Percentiles rank a stretch among this genome's conserved stretches.
phyloP scores from a whole-genome alignment of 2,888 invertebrate species.

The Acleris laterana region DNA sequence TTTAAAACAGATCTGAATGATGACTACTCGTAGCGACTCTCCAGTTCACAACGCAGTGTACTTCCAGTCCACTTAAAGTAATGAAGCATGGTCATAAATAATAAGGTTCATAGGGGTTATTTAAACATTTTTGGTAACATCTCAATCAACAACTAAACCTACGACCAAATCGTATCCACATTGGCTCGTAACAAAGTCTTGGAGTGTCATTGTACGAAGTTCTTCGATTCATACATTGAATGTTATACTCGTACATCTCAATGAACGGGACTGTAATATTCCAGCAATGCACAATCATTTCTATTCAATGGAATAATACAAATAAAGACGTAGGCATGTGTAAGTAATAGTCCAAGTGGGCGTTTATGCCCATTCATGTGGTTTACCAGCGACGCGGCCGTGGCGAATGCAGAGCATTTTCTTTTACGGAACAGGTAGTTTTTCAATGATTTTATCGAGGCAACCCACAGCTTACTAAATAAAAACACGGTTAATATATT shows the following conservation, averaged over 20 bases:
- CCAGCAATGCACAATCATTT: slow-evolving; percentile 31
- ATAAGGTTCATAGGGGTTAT: too few relatives aligned
- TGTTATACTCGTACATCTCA: slow-evolving; percentile 16
- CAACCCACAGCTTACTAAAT: slow-evolving; percentile 50
- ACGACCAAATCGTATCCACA: not conserved
- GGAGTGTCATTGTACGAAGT: slow-evolving; percentile 15
- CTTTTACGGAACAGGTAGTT: slow-evolving; percentile 64
- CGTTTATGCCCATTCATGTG: slow-evolving; percentile 70
- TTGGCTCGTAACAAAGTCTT: slow-evolving; percentile 1
- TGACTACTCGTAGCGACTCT: not conserved
- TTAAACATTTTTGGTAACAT: too few relatives aligned
- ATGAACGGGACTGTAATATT: slow-evolving; percentile 23
- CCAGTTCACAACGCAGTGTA: too few relatives aligned
- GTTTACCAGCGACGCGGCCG: slow-evolving; percentile 60
- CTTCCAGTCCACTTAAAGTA: too few relatives aligned
- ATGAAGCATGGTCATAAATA: too few relatives aligned
- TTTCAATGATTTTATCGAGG: slow-evolving; percentile 66
- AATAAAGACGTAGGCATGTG: slow-evolving; percentile 35
- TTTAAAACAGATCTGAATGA: not conserved
- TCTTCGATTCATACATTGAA: slow-evolving; percentile 10
- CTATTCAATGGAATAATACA: slow-evolving; percentile 27
- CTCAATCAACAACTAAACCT: not conserved
- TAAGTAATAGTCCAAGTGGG: slow-evolving; percentile 62
- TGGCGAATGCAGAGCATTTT: slow-evolving; percentile 58
- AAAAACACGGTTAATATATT: slow-evolving; percentile 21